Evolutionary conservation across 2,888 invertebrate genomes (phyloP).

Genomic region (Lathronympha strigana): DNA sequence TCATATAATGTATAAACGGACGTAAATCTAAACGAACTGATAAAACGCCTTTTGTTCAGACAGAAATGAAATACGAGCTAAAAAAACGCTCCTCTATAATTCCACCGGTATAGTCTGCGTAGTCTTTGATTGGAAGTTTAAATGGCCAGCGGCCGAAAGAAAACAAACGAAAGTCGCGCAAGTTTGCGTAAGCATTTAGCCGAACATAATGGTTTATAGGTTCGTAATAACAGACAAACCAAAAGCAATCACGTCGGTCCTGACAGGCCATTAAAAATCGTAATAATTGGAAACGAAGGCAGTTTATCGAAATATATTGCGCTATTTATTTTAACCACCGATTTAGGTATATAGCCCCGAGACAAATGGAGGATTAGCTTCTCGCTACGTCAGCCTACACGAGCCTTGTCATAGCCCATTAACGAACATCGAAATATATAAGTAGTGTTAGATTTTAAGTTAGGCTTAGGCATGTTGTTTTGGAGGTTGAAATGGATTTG

Average conservation of each 20-base stretch:
- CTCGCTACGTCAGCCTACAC: slow-evolving; percentile 38
- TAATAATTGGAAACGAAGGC: slow-evolving; percentile 67
- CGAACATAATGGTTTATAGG: slow-evolving; percentile 49
- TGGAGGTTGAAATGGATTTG: neutral
- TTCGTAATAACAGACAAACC: slow-evolving; percentile 58
- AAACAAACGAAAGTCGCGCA: slow-evolving; percentile 32
- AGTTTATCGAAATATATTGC: slow-evolving; percentile 57
- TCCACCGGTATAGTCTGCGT: neutral
- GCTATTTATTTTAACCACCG: slow-evolving; percentile 69
- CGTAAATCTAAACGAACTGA: neutral
- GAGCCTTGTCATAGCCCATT: slow-evolving; percentile 32
- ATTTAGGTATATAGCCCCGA: slow-evolving; percentile 55
- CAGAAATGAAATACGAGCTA: slow-evolving; percentile 7
- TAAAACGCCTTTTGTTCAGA: slow-evolving; percentile 12
- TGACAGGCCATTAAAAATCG: slow-evolving; percentile 67
- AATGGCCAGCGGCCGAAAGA: slow-evolving; percentile 30
- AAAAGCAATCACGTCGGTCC: slow-evolving; percentile 54
- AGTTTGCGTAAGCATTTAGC: slow-evolving; percentile 37
- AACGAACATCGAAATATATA: slow-evolving; percentile 40
- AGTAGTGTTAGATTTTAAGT: slow-evolving; percentile 31
- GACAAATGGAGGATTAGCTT: slow-evolving; percentile 46
- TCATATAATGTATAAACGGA: neutral
- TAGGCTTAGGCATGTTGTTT: slow-evolving; percentile 3
- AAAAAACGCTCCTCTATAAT: slow-evolving; percentile 18
- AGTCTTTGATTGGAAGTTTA: slow-evolving; percentile 15